phyloP scores from a whole-genome alignment of 2,888 invertebrate species.

The Alitta virens region DNA sequence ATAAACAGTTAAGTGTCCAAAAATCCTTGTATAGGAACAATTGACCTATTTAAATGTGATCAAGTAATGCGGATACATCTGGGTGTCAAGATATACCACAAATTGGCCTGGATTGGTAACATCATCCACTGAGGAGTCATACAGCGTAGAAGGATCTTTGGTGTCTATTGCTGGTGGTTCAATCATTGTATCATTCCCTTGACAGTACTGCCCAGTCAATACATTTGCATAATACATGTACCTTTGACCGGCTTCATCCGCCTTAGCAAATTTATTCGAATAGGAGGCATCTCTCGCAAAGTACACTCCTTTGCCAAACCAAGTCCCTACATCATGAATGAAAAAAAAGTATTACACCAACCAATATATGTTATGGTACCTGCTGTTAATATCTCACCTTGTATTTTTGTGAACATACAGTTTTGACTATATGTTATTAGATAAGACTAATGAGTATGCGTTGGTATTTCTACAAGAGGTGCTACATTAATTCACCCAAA shows the following conservation, averaged over 20 bases:
- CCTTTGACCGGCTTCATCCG: neutral
- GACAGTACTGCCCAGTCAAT: neutral
- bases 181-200: neutral
- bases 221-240: neutral
- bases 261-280: neutral
- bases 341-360: neutral
- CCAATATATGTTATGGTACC: no score
- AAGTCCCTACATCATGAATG: neutral
- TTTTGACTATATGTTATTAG: no score
- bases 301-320: neutral
- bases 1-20: no score
- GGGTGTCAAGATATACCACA: neutral
- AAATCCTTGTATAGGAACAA: no score
- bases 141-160: neutral
- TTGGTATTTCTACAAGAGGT: no score
- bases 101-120: neutral
- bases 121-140: neutral
- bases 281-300: neutral
- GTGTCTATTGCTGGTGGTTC: neutral
- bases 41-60: no score
- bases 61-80: neutral
- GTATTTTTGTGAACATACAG: no score
- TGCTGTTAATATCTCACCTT: no score
- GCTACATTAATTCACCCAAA: no score
- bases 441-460: no score